These are phyloP conservation scores for Lycocorax pyrrhopterus DNA, from an alignment of 2,113 vertebrate species.

Conservation along the genomic window DNA sequence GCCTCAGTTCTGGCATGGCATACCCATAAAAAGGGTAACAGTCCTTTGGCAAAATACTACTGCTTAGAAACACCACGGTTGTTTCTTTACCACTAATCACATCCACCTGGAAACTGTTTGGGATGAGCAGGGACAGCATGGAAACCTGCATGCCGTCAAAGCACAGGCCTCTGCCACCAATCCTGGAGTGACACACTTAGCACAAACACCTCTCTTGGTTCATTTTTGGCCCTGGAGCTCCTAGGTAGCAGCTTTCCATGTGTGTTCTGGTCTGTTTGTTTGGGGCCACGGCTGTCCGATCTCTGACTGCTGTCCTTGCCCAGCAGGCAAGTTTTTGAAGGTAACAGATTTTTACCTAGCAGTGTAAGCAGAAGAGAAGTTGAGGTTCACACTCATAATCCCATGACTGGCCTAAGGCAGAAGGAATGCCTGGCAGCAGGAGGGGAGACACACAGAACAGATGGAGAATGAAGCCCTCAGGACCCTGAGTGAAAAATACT, in stretches of 20 bases:
- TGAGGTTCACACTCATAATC: not conserved
- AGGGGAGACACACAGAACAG: not conserved
- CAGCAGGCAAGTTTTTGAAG: not conserved
- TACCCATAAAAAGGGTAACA: not conserved
- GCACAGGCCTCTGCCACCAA: not conserved
- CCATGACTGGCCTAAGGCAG: not conserved
- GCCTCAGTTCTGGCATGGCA: accelerated
- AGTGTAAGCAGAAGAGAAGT: not conserved
- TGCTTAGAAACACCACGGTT: not conserved
- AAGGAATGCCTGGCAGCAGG: not conserved
- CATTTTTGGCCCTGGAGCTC: not conserved
- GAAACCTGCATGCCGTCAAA: not conserved
- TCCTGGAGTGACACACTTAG: not conserved
- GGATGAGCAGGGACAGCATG: not conserved
- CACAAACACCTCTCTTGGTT: not conserved
- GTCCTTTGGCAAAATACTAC: not conserved
- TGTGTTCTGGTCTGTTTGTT: not conserved
- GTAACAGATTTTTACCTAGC: not conserved
- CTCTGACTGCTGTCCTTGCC: not conserved
- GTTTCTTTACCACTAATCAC: not conserved
- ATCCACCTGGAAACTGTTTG: not conserved
- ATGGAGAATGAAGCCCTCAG: not conserved
- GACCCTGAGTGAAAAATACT: not conserved
- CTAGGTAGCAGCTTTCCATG: not conserved
- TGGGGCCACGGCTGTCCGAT: not conserved